Percentiles rank a stretch among this genome's conserved stretches.
Evolutionary conservation across 1,140 invertebrate genomes (phyloP).

Genomic region (Mactra quadrangularis): DNA sequence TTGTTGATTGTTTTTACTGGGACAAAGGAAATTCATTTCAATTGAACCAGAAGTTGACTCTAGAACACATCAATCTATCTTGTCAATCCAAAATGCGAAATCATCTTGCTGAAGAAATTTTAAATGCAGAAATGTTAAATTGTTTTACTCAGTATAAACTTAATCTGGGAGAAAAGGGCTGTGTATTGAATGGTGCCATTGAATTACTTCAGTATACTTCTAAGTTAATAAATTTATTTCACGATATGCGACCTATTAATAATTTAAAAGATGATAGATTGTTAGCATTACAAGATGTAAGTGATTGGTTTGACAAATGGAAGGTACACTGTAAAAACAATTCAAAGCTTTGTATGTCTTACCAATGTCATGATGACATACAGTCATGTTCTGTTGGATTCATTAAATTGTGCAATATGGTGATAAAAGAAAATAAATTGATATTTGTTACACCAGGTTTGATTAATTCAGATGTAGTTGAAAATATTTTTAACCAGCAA

Average conservation of each 20-base stretch:
- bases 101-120: conserved; percentile 57
- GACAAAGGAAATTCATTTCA: too few relatives aligned
- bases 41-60: conserved; percentile 30
- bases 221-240: conserved; percentile 42
- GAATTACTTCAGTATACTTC: conserved; percentile 40
- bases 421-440: not conserved
- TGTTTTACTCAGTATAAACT: conserved; percentile 29
- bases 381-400: conserved; percentile 48
- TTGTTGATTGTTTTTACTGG: conserved; percentile 39
- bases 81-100: conserved; percentile 57
- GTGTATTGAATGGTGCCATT: conserved; percentile 46
- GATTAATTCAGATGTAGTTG: conserved; percentile 60
- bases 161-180: conserved; percentile 18
- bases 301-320: conserved; percentile 9
- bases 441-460: conserved; percentile 28
- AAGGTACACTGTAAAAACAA: not conserved
- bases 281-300: conserved; percentile 2
- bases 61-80: conserved; percentile 37
- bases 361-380: conserved; percentile 54
- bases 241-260: conserved; percentile 47
- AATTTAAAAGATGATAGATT: conserved; percentile 14
- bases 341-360: conserved; percentile 41
- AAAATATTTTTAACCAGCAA: conserved; percentile 63
- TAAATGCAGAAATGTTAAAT: conserved; percentile 53
- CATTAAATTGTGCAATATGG: not conserved